Percentiles rank a stretch among this genome's conserved stretches.
Conservation (phyloP, 2,888 invertebrate species). For the Abscondita cerata region DNA sequence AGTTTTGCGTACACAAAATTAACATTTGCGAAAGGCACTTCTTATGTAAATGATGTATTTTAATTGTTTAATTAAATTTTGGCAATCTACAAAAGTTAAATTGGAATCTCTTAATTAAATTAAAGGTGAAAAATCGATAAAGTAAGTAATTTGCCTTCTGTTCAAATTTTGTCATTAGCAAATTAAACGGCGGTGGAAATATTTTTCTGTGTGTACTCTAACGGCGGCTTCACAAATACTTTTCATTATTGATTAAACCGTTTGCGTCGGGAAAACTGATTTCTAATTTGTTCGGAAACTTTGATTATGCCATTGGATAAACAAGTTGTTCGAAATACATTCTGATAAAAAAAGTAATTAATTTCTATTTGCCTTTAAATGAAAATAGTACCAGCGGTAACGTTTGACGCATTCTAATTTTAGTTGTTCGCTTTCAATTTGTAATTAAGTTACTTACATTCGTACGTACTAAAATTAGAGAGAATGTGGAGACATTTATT, state of each 20-base stretch:
- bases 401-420: too few species aligned
- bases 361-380: not conserved
- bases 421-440: too few species aligned
- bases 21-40: too few species aligned
- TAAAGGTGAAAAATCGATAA: not conserved
- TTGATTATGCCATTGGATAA: not conserved
- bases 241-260: not conserved
- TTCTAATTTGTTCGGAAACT: not conserved
- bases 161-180: not conserved
- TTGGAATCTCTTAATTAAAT: not conserved
- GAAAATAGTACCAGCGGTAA: too few species aligned
- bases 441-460: too few species aligned
- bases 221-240: not conserved
- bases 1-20: too few species aligned
- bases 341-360: not conserved
- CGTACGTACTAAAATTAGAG: too few species aligned
- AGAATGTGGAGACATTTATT: too few species aligned
- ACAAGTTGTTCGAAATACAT: too few species aligned
- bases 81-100: not conserved
- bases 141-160: not conserved
- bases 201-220: not conserved
- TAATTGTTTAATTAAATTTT: constrained; percentile 2
- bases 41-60: not conserved
- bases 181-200: not conserved
- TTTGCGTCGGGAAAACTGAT: not conserved